Evolutionary conservation across 2,113 vertebrate genomes (phyloP), one percentile per base, ranked within the genome.

Genomic region (Lipophrys pholis): DNA sequence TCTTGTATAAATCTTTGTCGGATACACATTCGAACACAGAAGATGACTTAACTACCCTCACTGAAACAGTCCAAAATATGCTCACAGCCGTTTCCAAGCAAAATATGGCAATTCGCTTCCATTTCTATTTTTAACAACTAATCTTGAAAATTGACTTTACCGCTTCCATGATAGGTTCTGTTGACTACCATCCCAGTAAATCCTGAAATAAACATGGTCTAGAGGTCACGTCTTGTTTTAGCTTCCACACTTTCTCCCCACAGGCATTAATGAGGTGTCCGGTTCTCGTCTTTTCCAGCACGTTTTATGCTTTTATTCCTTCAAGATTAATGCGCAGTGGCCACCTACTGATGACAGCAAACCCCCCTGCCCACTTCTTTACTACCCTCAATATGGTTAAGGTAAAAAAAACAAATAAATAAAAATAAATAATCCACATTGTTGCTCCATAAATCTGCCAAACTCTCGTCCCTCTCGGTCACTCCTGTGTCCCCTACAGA

Each of bases 401-500:
- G 16, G 9, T 52, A 46, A 69, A 52, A 52, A 3, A 14, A 7
- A 7, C 12, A 17, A 8, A 3, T 62, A 36, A 15, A 43, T 66
- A 63, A 40, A 17, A 8, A 3, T 62, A 36, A 15, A 43, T 66
- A 63, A 69, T 38, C 10, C 75, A 58, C 17, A 63, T 36, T 11
- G 46, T 71, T 69, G 46, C 43, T 79, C 56, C 49, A 73, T 72
- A 78, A 86, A 85, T 63, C 77, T 79, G 68, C 80, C 81, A 85
- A 42, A 61, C 17, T 68, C 56, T 76, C 56, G 57, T 50, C 66
- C 70, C n/a, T n/a, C 50, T 53, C 16, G 8, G 57, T 50, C 66
- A 68, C n/a, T n/a, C 50, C 57, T 15, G 8, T 56, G 43, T 82
- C 71, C 85, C 78, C 61, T 30, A 57, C 79, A 82, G 78, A 78